Evolutionary conservation across 2,888 invertebrate species (phyloP), one percentile per base, ranked within the genome.

Genomic region (Azorinus chamasolen): DNA sequence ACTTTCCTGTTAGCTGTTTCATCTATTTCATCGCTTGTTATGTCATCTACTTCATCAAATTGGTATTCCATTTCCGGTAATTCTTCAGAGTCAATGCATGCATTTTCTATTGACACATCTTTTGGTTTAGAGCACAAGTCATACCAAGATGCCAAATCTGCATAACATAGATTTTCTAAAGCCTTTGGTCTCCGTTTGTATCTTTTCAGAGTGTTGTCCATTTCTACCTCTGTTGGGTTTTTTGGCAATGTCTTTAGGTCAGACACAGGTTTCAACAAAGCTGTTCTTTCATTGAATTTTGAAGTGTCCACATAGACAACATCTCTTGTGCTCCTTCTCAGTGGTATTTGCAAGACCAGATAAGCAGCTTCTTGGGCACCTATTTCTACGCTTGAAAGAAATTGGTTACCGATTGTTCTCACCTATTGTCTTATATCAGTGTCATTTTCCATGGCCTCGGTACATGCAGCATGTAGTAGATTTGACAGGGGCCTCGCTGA

Each of bases 301-400:
- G 25, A 27, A 48, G 76, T 76, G 16, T 79, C 55, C 16, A 83
- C 53, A 39, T 71, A 83, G 1, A 70, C 27, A 41, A 78, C 69
- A 20, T 70, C 59, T 39, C 79, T 41, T 4, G 71, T 66, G 32
- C 32, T 24, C 54, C 64, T 77, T 20, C 71, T 22, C 32, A 80
- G 46, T 32, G 77, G 77, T 57, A 80, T 69, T 64, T 83, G 83
- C 2, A 80, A 53, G 12, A 78, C 53, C 16, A 80, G 45, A 62
- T 77, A 77, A 18, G 54, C 75, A 39, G 80, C 78, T 53, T 83
- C 75, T 27, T 80, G 80, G n/a, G 69, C 79, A 39, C 70, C 64
- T 18, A 80, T 68, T n/a, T n/a, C n/a, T n/a, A n/a, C n/a, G n/a
- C n/a, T n/a, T n/a, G n/a, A n/a, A n/a, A n/a, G n/a, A n/a, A 77